Base-by-base conservation (phyloP, 2,888 invertebrate species). In the Aphidius colemani region DNA sequence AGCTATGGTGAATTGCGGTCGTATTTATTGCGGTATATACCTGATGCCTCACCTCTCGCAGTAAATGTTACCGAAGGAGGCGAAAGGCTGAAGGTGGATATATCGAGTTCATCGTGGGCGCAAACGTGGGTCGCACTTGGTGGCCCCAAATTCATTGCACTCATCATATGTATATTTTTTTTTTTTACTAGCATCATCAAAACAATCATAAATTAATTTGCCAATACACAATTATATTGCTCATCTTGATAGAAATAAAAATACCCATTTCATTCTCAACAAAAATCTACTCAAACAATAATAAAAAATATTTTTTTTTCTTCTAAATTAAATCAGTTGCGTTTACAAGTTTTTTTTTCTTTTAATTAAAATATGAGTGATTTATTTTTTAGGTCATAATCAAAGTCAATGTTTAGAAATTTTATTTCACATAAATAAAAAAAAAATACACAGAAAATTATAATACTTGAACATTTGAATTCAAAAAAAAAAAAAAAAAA, bases 51-150 rank as follows among this genome's bases (percentile, higher is more conserved):
- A 46, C 46, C 57, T 46, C 46, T 46, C 45, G 40, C 65, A 59
- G 48, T 18, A 60, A 48, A 65, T 39, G 18, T 46, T 46, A n/a
- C 18, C 10, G 13, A 55, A 41, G 39, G 49, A 13, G 18, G 41
- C 13, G 40, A 51, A 44, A 53, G 44, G 39, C 7, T 10, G n/a
- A 11, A 48, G 50, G 58, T 53, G 55, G 13, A 10, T 55, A 44
- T 44, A 69, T 63, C 61, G 64, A 66, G 61, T 60, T 61, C 67
- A 68, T 65, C 66, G 76, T 77, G 74, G 76, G 76, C 74, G 76
- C 45, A 18, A 39, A 70, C 73, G 76, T 76, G 71, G 76, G 76
- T 55, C 61, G 70, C 61, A 63, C 60, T 66, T 59, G 51, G 59
- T 65, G 61, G 63, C 65, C 61, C 59, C 67, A 65, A 44, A 45